These are phyloP conservation scores for Chaetops frenatus DNA, from an alignment of 2,113 vertebrate genomes.

Conservation along the genomic window DNA sequence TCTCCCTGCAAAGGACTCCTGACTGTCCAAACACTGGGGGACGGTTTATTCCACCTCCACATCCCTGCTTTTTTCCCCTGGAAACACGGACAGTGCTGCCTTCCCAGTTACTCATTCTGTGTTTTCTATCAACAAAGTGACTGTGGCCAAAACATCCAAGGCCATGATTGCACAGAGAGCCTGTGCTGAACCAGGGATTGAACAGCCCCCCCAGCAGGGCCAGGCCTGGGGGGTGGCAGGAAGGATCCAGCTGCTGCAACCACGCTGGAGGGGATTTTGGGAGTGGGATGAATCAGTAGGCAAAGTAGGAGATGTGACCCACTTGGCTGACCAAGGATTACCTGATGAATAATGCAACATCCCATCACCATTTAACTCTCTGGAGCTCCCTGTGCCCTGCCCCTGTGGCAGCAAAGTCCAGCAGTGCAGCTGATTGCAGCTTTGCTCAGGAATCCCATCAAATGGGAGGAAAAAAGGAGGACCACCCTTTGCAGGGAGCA, in stretches of 20 bases:
- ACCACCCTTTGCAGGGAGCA: neutral
- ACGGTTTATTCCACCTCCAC: neutral
- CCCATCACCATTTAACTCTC: neutral
- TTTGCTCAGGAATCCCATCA: neutral
- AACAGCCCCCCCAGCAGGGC: neutral
- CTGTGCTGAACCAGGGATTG: neutral
- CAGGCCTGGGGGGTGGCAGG: neutral
- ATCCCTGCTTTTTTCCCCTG: neutral
- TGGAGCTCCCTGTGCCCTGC: neutral
- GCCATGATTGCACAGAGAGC: neutral
- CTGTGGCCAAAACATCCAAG: neutral
- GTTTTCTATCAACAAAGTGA: neutral
- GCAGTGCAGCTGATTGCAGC: neutral
- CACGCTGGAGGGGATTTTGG: neutral
- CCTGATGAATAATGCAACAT: neutral
- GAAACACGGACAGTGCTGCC: neutral
- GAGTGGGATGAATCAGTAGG: neutral
- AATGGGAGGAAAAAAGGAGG: neutral
- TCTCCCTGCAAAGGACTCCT: neutral
- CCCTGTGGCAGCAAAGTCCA: neutral
- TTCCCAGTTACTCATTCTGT: neutral
- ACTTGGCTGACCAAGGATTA: neutral
- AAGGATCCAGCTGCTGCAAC: neutral
- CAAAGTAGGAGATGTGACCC: constrained; percentile 12
- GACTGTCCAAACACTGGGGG: neutral